Conservation (phyloP, 2,888 invertebrate species). For the Marronus borbonicus region DNA sequence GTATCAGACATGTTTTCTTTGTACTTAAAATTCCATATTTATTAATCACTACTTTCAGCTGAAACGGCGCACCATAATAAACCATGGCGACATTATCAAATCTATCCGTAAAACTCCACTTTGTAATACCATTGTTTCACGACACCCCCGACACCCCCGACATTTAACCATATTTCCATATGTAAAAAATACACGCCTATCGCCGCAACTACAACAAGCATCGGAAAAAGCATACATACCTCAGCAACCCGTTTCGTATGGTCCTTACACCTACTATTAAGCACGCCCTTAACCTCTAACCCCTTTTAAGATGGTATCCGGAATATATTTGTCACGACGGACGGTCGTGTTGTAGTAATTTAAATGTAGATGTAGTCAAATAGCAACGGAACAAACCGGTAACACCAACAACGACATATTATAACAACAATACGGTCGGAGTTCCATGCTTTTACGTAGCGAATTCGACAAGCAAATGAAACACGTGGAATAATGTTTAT, state of each 20-base stretch:
- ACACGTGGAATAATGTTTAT: neutral
- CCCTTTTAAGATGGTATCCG: constrained; percentile 61
- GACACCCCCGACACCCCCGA: constrained; percentile 1
- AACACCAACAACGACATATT: constrained; percentile 18
- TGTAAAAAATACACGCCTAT: constrained; percentile 1
- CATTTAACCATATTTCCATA: constrained; percentile 37
- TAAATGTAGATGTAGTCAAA: constrained; percentile 62
- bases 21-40: neutral
- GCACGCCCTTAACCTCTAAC: constrained; percentile 54
- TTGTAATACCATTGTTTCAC: constrained; percentile 25
- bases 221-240: constrained; percentile 1
- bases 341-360: constrained; percentile 64
- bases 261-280: constrained; percentile 52
- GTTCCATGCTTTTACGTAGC: neutral
- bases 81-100: neutral
- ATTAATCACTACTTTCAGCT: neutral
- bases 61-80: neutral
- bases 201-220: neutral
- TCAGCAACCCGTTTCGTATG: constrained; percentile 8
- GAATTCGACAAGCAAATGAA: neutral
- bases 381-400: constrained; percentile 28
- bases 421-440: constrained; percentile 10
- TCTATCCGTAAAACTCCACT: neutral
- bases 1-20: too few relatives aligned
- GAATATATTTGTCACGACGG: constrained; percentile 66